phyloP scores from a whole-genome alignment of 2,113 vertebrate species.

The Mesembrinibis cayennensis region DNA sequence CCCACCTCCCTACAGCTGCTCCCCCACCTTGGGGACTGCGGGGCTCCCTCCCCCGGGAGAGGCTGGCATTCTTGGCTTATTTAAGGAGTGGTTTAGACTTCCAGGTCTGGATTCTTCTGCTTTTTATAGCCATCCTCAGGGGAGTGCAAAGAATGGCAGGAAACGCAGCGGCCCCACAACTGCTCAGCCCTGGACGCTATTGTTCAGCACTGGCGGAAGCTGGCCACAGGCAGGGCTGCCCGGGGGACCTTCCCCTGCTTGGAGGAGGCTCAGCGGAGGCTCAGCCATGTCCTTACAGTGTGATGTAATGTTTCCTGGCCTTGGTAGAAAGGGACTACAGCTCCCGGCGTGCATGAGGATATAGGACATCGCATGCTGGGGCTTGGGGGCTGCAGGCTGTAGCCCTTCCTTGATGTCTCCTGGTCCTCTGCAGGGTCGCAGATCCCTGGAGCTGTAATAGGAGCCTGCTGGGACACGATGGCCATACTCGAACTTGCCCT shows the following conservation, averaged over 20 bases:
- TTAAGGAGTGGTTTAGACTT: not conserved
- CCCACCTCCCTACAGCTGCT: not conserved
- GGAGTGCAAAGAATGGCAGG: slow-evolving; percentile 33
- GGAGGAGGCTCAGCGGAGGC: not conserved
- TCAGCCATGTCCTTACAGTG: not conserved
- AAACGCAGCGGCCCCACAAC: not conserved
- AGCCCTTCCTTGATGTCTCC: fast-evolving
- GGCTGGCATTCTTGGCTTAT: not conserved
- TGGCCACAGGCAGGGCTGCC: not conserved
- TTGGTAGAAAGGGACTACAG: not conserved
- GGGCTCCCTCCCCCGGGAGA: not conserved
- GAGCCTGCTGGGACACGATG: not conserved
- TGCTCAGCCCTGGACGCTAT: not conserved
- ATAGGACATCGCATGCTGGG: not conserved
- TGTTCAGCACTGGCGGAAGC: not conserved
- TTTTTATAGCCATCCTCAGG: slow-evolving; percentile 21
- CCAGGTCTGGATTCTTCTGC: slow-evolving; percentile 11
- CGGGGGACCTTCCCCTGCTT: not conserved
- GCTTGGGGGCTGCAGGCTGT: not conserved
- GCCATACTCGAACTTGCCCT: fast-evolving
- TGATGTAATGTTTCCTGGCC: not conserved
- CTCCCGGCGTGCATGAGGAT: not conserved
- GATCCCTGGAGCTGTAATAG: not conserved
- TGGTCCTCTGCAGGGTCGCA: not conserved
- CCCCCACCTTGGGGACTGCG: fast-evolving